Evolutionary conservation across 2,888 invertebrate species (phyloP).

Genomic region (Xanthia togata): DNA sequence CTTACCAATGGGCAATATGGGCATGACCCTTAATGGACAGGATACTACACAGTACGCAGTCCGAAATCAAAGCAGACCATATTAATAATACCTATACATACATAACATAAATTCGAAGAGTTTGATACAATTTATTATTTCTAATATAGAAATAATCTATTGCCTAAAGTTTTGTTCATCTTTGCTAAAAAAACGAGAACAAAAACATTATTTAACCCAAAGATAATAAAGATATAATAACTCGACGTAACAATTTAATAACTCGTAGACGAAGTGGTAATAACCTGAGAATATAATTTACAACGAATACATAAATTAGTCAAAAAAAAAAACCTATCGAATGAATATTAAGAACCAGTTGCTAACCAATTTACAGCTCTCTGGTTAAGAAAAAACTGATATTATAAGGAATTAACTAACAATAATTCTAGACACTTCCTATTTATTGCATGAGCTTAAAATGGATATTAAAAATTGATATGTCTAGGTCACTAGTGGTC

Average conservation of each 20-base stretch:
- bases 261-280: neutral
- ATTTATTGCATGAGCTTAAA: too few species aligned
- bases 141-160: neutral
- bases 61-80: neutral
- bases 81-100: neutral
- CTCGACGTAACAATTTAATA: slow-evolving; percentile 1
- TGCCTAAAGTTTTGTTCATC: neutral
- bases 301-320: slow-evolving; percentile 30
- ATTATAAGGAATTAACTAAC: too few species aligned
- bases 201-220: neutral
- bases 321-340: slow-evolving; percentile 4
- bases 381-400: neutral
- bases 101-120: neutral
- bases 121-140: neutral
- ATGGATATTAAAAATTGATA: too few species aligned
- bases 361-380: slow-evolving; percentile 10
- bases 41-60: neutral
- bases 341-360: slow-evolving; percentile 38
- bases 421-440: too few species aligned
- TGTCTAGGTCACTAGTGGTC: too few species aligned
- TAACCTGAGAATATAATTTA: slow-evolving; percentile 37
- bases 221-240: slow-evolving; percentile 6
- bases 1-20: neutral
- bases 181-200: neutral
- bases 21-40: neutral